Evolutionary conservation across 35 echinoderm and acorn worm species (phyloP).

Genomic region (Holothuria glaberrima): DNA sequence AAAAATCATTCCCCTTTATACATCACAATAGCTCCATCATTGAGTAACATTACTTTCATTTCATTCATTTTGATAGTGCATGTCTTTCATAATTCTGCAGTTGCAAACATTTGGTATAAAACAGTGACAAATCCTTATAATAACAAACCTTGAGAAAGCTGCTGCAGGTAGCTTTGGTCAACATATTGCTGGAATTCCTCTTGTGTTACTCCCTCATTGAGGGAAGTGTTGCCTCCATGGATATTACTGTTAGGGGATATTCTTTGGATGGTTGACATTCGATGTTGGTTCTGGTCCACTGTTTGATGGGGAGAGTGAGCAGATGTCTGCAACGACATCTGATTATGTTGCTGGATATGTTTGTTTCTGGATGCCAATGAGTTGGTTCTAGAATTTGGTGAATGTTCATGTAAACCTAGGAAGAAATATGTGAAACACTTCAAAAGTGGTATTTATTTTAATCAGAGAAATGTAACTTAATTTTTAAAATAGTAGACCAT

Average conservation of each 20-base stretch:
- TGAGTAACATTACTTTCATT: too few relatives aligned
- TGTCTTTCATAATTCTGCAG: too few relatives aligned
- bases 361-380: conserved; percentile 21
- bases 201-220: conserved; percentile 37
- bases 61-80: too few relatives aligned
- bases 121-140: not conserved
- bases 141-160: conserved; percentile 74
- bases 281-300: conserved; percentile 18
- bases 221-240: conserved; percentile 5
- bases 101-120: too few relatives aligned
- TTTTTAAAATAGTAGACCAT: too few relatives aligned
- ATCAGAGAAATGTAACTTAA: too few relatives aligned
- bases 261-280: conserved; percentile 17
- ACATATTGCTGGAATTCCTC: conserved; percentile 73
- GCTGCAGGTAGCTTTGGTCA: conserved; percentile 75
- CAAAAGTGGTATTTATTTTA: not conserved
- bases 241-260: conserved; percentile 30
- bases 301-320: conserved; percentile 32
- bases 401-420: conserved; percentile 30
- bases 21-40: too few relatives aligned
- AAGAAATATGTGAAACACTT: not conserved
- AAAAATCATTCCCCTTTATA: too few relatives aligned
- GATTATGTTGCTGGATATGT: conserved; percentile 12
- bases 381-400: conserved; percentile 37
- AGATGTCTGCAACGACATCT: conserved; percentile 21